Percentiles rank a stretch among this genome's conserved stretches.
Conservation (phyloP, 2,888 invertebrate genomes). For the Drosophila mettleri region DNA sequence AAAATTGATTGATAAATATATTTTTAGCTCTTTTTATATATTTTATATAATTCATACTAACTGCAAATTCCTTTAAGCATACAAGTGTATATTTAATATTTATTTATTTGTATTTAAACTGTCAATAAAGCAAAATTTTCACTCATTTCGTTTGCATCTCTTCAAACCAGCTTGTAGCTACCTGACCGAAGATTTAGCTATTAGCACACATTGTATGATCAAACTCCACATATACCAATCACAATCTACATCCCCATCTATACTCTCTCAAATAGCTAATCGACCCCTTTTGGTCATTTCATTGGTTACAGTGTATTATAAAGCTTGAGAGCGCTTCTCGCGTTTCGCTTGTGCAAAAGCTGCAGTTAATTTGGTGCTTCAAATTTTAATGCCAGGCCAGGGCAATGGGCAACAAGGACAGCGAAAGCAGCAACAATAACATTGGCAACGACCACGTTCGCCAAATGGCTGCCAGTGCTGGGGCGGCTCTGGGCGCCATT, state of each 20-base stretch:
- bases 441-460: constrained; percentile 62
- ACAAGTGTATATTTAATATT: too few relatives aligned
- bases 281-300: constrained; percentile 23
- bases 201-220: background rate
- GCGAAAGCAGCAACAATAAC: constrained; percentile 47
- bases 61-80: too few relatives aligned
- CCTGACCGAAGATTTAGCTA: background rate
- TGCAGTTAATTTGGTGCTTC: constrained; percentile 82
- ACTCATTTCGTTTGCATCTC: background rate
- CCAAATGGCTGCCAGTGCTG: constrained; percentile 60
- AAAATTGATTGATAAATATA: too few relatives aligned
- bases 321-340: constrained; percentile 66
- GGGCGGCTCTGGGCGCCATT: constrained; percentile 65
- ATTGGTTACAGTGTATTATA: constrained; percentile 53
- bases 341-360: constrained; percentile 71
- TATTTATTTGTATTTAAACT: too few relatives aligned
- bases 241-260: background rate
- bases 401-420: constrained; percentile 47
- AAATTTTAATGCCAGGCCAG: constrained; percentile 72
- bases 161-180: too few relatives aligned
- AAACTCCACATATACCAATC: background rate
- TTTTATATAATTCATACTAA: too few relatives aligned
- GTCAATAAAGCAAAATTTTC: background rate
- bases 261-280: constrained; percentile 16
- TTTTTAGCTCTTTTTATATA: too few relatives aligned